Percentiles rank a stretch among this genome's conserved stretches.
phyloP scores from a whole-genome alignment of 2,113 vertebrate species.

The Misgurnus mizolepis region DNA sequence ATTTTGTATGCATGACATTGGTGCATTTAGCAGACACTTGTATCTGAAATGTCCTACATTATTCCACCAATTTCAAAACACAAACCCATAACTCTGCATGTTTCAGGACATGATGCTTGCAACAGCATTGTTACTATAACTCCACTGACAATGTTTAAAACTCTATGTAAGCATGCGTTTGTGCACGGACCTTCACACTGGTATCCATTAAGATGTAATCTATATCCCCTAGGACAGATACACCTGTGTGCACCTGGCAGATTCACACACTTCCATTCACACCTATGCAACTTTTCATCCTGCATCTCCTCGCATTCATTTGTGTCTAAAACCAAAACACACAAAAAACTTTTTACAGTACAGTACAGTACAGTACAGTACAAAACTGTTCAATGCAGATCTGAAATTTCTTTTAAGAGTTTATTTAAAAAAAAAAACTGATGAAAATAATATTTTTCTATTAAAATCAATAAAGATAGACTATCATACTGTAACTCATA shows the following conservation, averaged over 20 bases:
- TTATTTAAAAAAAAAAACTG: too few relatives aligned
- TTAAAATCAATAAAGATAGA: too few relatives aligned
- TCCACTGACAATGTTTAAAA: neutral
- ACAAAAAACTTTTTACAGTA: too few relatives aligned
- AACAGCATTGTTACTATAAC: neutral
- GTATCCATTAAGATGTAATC: slow-evolving; percentile 46
- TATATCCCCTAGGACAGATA: slow-evolving; percentile 66
- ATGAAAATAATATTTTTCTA: too few relatives aligned
- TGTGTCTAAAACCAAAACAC: slow-evolving; percentile 61
- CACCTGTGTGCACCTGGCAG: slow-evolving; percentile 67
- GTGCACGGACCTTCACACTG: slow-evolving; percentile 64
- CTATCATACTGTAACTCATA: neutral
- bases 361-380: too few relatives aligned
- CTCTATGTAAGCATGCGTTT: neutral
- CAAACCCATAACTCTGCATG: too few relatives aligned
- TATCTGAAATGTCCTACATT: too few relatives aligned
- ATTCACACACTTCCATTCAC: slow-evolving; percentile 69
- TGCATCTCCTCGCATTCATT: slow-evolving; percentile 62
- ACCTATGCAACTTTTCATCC: slow-evolving; percentile 19
- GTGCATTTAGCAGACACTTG: too few relatives aligned
- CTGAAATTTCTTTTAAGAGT: too few relatives aligned
- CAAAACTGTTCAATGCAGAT: too few relatives aligned
- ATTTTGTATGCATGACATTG: neutral
- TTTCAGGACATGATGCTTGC: too few relatives aligned
- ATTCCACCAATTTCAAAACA: too few relatives aligned